Percentiles rank a stretch among this genome's conserved stretches.
Evolutionary conservation across 2,888 invertebrate species (phyloP).

Genomic region (Chaetogeoica ovagalla): DNA sequence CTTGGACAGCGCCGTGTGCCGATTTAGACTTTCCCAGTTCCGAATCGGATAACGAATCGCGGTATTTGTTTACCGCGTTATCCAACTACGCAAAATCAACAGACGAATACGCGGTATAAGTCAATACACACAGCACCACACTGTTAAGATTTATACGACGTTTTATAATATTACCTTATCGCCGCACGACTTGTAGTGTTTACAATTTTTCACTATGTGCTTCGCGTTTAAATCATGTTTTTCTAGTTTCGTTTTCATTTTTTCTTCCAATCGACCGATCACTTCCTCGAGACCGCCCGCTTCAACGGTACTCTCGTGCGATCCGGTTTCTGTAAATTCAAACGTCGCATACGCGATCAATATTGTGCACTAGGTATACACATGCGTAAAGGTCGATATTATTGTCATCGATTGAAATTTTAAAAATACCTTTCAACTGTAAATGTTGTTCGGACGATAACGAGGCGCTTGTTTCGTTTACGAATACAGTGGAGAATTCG

Average conservation of each 20-base stretch:
- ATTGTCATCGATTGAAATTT: neutral
- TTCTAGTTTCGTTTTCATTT: constrained; percentile 53
- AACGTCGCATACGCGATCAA: neutral
- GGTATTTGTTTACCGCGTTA: constrained; percentile 63
- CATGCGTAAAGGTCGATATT: too few relatives aligned
- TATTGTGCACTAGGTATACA: too few relatives aligned
- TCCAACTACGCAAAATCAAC: constrained; percentile 61
- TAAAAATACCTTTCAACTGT: constrained; percentile 6
- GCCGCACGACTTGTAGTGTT: constrained; percentile 35
- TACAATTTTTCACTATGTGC: constrained; percentile 56
- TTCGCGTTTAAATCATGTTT: constrained; percentile 58
- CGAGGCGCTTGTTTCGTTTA: constrained; percentile 21
- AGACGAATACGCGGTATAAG: too few relatives aligned
- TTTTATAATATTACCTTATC: constrained; percentile 7
- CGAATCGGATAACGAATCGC: constrained; percentile 63
- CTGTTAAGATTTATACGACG: neutral
- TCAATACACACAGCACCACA: too few relatives aligned
- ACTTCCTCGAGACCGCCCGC: constrained; percentile 56
- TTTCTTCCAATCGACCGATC: constrained; percentile 56
- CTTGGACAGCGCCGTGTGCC: constrained; percentile 68
- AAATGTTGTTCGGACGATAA: constrained; percentile 19
- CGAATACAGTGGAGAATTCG: constrained; percentile 14
- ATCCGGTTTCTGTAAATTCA: constrained; percentile 20
- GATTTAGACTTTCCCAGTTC: constrained; percentile 68
- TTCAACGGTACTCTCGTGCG: constrained; percentile 54